These are phyloP conservation scores for Gryllus bimaculatus DNA, from an alignment of 1,140 invertebrate species.

Conservation along the genomic window DNA sequence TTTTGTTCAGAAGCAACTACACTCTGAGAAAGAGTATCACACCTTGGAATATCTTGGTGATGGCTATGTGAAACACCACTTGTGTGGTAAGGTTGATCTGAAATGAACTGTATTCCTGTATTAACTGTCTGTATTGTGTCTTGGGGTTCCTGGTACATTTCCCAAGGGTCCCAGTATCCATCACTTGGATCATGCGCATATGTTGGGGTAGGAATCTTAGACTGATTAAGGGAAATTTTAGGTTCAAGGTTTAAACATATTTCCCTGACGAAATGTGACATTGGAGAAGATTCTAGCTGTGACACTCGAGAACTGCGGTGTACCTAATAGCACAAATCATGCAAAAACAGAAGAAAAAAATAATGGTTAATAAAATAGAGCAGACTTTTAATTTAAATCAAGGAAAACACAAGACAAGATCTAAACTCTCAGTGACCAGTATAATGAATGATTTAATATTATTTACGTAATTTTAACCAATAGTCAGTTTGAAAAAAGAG, in stretches of 20 bases:
- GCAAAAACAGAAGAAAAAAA: neutral
- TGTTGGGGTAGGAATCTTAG: neutral
- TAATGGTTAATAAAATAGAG: neutral
- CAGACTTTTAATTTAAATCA: neutral
- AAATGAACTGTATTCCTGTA: too few relatives aligned
- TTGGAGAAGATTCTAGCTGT: neutral
- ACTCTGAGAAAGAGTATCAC: too few relatives aligned
- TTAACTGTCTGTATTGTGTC: too few relatives aligned
- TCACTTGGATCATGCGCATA: slow-evolving; percentile 8
- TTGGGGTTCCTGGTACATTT: neutral
- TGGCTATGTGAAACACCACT: too few relatives aligned
- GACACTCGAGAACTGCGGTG: slow-evolving; percentile 10
- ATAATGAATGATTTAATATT: neutral
- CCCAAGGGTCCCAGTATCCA: slow-evolving; percentile 10
- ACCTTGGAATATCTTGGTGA: too few relatives aligned
- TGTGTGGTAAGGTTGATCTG: too few relatives aligned
- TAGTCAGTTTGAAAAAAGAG: neutral
- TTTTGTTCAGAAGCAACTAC: too few relatives aligned
- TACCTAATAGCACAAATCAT: slow-evolving; percentile 3
- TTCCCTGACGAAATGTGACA: slow-evolving; percentile 9
- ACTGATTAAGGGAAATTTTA: neutral
- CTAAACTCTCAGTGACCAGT: neutral
- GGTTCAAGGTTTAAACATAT: slow-evolving; percentile 9
- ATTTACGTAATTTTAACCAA: neutral
- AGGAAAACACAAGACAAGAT: neutral